Evolutionary conservation across 92 coral and sea anemone species (phyloP).

Genomic region (Anthopleura xanthogrammica): DNA sequence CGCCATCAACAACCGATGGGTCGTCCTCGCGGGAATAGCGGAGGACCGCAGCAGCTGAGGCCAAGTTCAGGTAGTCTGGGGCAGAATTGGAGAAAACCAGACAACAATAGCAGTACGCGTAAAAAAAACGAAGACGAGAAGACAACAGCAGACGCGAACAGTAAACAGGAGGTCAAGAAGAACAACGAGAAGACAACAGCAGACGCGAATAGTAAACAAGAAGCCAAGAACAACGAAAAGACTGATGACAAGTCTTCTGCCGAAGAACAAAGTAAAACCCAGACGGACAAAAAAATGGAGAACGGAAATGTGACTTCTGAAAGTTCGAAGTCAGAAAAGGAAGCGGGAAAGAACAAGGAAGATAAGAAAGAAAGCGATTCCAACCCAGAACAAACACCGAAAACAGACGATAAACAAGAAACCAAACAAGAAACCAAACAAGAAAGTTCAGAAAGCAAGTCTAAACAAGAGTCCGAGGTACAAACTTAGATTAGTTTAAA

Average conservation of each 20-base stretch:
- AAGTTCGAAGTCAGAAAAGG: not conserved
- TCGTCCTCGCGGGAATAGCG: slow-evolving; percentile 53
- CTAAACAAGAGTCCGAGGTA: not conserved
- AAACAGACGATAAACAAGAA: not conserved
- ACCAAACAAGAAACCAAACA: not conserved
- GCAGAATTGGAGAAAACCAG: slow-evolving; percentile 73
- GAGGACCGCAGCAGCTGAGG: slow-evolving; percentile 56
- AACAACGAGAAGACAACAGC: slow-evolving; percentile 6
- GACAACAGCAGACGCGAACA: not conserved
- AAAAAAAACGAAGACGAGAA: slow-evolving; percentile 33
- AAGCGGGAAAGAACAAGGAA: not conserved
- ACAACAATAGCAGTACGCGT: slow-evolving; percentile 17
- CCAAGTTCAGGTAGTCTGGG: slow-evolving; percentile 75
- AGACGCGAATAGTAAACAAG: slow-evolving; percentile 8
- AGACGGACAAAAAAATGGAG: slow-evolving; percentile 27
- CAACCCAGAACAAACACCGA: not conserved
- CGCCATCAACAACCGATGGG: slow-evolving; percentile 28
- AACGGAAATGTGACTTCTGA: not conserved
- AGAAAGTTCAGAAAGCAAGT: not conserved
- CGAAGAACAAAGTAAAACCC: slow-evolving; percentile 18
- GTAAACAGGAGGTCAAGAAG: slow-evolving; percentile 20
- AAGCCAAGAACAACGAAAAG: slow-evolving; percentile 8
- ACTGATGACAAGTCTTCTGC: slow-evolving; percentile 27
- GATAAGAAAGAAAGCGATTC: not conserved
- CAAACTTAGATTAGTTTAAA: not conserved